Evolutionary conservation across 2,888 invertebrate genomes (phyloP).

Genomic region (Liposcelis brunnea): DNA sequence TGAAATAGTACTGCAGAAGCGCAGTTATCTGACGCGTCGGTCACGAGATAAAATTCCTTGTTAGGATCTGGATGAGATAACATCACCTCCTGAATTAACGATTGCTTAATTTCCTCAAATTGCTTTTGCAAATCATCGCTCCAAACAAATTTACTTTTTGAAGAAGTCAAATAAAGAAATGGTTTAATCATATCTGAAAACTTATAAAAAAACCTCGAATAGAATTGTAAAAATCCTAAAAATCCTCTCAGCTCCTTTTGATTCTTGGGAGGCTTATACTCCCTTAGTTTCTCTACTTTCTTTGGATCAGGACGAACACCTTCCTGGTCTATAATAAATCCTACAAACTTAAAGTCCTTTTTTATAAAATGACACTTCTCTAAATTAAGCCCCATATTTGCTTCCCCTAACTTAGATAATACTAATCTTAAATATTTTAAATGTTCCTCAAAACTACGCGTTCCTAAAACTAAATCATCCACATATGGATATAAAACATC

Average conservation of each 20-base stretch:
- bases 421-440: background rate
- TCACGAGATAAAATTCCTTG: too few species aligned
- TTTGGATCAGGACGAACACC: slow-evolving; percentile 3
- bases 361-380: slow-evolving; percentile 4
- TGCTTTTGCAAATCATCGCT: background rate
- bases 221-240: background rate
- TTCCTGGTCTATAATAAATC: background rate
- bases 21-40: background rate
- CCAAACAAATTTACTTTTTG: slow-evolving; percentile 1
- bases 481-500: background rate
- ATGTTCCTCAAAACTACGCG: slow-evolving; percentile 5
- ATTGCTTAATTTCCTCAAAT: slow-evolving; percentile 6
- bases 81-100: background rate
- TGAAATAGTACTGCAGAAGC: slow-evolving; percentile 1
- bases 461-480: background rate
- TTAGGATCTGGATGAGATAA: background rate
- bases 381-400: slow-evolving; percentile 1
- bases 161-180: background rate
- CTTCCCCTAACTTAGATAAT: background rate
- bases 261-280: background rate
- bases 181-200: background rate
- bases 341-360: background rate
- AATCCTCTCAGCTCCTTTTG: background rate
- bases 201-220: background rate
- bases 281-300: background rate